Percentiles rank a stretch among this genome's conserved stretches.
These are phyloP conservation scores for Polyergus mexicanus DNA, from an alignment of 1,140 invertebrate genomes.

Conservation along the genomic window DNA sequence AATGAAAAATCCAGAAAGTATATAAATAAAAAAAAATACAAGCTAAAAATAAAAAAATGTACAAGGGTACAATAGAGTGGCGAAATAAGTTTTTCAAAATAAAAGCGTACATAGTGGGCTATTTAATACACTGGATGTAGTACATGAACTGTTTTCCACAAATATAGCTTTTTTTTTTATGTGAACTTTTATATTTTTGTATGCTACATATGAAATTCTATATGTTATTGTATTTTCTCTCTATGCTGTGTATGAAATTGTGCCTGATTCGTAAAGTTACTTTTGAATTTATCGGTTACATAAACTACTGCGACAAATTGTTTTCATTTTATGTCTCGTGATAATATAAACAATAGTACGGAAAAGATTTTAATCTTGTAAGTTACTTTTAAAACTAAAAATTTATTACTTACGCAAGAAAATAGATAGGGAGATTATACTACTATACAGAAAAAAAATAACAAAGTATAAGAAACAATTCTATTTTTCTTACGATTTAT, in stretches of 20 bases:
- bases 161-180: constrained; percentile 25
- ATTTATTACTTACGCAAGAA: background rate
- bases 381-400: constrained; percentile 2
- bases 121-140: constrained; percentile 20
- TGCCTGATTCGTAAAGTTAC: background rate
- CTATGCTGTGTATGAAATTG: background rate
- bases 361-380: background rate
- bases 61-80: background rate
- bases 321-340: constrained; percentile 18
- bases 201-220: background rate
- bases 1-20: background rate
- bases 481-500: too few relatives aligned
- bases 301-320: background rate
- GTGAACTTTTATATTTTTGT: background rate
- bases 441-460: too few relatives aligned
- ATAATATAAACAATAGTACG: background rate
- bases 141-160: constrained; percentile 10
- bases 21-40: constrained; percentile 13
- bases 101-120: background rate
- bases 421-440: too few relatives aligned
- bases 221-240: constrained; percentile 1
- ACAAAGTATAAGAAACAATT: too few relatives aligned
- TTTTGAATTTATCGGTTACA: background rate
- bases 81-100: constrained; percentile 31
- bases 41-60: constrained; percentile 25